phyloP scores from a whole-genome alignment of 2,113 vertebrate species.

The Aegypius monachus region DNA sequence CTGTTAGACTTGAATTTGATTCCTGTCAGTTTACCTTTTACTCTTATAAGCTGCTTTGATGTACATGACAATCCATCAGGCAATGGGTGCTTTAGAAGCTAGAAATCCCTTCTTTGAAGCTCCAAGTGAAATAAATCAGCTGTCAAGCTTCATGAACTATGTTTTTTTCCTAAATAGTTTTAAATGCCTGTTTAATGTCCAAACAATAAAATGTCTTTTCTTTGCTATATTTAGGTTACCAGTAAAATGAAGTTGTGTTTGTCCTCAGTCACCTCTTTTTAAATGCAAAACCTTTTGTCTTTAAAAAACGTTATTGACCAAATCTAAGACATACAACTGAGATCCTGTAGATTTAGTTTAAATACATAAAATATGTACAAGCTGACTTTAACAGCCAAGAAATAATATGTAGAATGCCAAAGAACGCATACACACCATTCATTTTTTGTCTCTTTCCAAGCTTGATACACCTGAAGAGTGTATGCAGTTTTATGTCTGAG shows the following conservation, averaged over 20 bases:
- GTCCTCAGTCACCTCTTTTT: not conserved
- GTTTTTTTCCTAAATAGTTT: conserved; percentile 3
- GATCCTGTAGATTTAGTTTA: not conserved
- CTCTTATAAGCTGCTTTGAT: conserved; percentile 47
- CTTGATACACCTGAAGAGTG: not conserved
- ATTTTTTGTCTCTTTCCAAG: not conserved
- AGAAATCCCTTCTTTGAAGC: conserved; percentile 61
- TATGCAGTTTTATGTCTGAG: not conserved
- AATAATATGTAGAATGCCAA: not conserved
- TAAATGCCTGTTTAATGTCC: conserved; percentile 36
- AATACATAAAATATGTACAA: not conserved
- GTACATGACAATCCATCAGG: conserved; percentile 43
- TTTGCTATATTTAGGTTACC: not conserved
- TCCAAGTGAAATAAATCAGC: conserved; percentile 54
- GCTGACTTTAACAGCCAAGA: not conserved
- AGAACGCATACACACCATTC: not conserved
- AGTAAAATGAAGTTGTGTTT: not conserved
- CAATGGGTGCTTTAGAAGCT: conserved; percentile 10
- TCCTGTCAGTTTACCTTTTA: conserved; percentile 57
- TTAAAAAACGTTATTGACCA: not conserved
- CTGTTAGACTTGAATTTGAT: conserved; percentile 24
- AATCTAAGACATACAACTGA: not conserved
- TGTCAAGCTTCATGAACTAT: conserved; percentile 22
- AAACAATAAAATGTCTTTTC: conserved; percentile 27
- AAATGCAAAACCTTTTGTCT: not conserved